Evolutionary conservation across 2,797 vertebrate species (phyloP).

Genomic region (Amazona finschi): DNA sequence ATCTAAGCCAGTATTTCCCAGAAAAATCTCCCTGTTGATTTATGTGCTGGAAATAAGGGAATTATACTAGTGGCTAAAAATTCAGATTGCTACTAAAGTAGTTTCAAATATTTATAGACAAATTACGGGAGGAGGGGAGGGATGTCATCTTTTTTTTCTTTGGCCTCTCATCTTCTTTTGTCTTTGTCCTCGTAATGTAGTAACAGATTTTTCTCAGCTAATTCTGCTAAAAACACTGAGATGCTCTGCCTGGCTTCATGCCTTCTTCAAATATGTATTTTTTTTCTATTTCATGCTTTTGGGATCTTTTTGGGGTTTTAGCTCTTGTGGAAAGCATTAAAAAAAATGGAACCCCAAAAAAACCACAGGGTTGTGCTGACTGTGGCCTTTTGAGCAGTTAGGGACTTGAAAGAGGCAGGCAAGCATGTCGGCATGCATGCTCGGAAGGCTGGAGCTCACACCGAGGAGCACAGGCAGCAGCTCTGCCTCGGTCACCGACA

Average conservation of each 20-base stretch:
- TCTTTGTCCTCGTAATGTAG: neutral
- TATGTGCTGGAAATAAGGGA: slow-evolving; percentile 1
- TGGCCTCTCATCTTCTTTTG: neutral
- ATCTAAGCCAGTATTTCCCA: neutral
- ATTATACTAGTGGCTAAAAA: slow-evolving; percentile 6
- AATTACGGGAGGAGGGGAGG: neutral
- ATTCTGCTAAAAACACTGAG: slow-evolving; percentile 19
- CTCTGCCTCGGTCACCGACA: neutral
- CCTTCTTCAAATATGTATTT: neutral
- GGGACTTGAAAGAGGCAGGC: neutral
- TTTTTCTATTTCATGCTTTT: neutral
- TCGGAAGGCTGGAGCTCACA: neutral
- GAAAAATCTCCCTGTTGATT: neutral
- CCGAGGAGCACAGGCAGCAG: neutral
- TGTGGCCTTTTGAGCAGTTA: neutral
- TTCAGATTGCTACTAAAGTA: neutral
- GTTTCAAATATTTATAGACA: slow-evolving; percentile 49
- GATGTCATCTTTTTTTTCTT: neutral
- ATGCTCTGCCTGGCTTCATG: neutral
- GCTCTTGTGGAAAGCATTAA: neutral
- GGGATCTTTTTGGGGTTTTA: neutral
- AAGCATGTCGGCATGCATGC: neutral
- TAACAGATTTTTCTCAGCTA: neutral
- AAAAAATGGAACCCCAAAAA: neutral
- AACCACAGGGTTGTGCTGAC: neutral